Percentiles rank a stretch among this genome's conserved stretches.
Conservation (phyloP, 2,797 vertebrate genomes). For the Gymnocypris eckloni region DNA sequence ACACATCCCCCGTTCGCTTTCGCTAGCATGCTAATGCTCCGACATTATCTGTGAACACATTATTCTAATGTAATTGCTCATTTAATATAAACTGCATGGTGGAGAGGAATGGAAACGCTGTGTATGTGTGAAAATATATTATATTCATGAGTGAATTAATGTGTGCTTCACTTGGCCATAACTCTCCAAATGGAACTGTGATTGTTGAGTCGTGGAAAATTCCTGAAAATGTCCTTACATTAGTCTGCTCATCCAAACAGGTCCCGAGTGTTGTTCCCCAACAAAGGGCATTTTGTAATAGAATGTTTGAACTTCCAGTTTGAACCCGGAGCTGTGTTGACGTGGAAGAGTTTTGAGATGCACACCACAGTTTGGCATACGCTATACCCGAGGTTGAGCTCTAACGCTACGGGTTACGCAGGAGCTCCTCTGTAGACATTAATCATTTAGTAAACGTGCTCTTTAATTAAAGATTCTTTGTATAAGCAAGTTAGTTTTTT, state of each 20-base stretch:
- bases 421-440: constrained; percentile 18
- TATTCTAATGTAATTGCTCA: constrained; percentile 51
- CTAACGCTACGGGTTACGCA: constrained; percentile 23
- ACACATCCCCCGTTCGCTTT: constrained; percentile 20
- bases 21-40: constrained; percentile 46
- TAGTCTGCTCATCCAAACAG: constrained; percentile 31
- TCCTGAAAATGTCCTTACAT: constrained; percentile 30
- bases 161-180: constrained; percentile 9
- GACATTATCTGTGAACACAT: constrained; percentile 51
- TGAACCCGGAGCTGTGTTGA: constrained; percentile 34
- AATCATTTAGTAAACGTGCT: constrained; percentile 32
- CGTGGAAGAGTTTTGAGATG: constrained; percentile 14
- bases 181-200: constrained; percentile 15
- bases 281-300: constrained; percentile 51
- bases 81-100: constrained; percentile 39
- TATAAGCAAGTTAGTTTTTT: constrained; percentile 16
- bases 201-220: constrained; percentile 15
- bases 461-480: constrained; percentile 48
- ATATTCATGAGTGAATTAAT: constrained; percentile 42
- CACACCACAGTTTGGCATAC: constrained; percentile 17
- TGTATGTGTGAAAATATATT: constrained; percentile 46
- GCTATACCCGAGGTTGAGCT: background rate
- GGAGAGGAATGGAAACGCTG: constrained; percentile 26
- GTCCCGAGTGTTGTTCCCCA: constrained; percentile 32
- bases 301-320: constrained; percentile 44